Conservation (phyloP, 2,113 vertebrate species). For the Zosterops borbonicus region DNA sequence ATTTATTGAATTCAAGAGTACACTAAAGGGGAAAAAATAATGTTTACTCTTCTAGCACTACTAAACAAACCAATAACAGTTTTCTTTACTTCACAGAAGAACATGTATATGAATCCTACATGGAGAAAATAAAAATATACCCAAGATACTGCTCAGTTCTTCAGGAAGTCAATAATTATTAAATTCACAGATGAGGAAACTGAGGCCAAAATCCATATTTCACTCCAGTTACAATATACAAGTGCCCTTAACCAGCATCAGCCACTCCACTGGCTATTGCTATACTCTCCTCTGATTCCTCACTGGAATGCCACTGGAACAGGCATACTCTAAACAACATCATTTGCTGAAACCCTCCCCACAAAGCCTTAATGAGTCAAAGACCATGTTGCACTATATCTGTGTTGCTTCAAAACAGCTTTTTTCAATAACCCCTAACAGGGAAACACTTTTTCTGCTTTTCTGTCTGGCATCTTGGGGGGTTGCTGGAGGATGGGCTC, state of each 20-base stretch:
- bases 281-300: not conserved
- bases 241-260: not conserved
- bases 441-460: not conserved
- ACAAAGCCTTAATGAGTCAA: not conserved
- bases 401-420: not conserved
- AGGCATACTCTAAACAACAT: not conserved
- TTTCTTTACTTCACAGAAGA: not conserved
- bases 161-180: not conserved
- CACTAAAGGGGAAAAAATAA: not conserved
- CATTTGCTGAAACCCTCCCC: not conserved
- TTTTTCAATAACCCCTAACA: not conserved
- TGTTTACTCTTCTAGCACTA: not conserved
- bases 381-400: not conserved
- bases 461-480: not conserved
- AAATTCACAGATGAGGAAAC: not conserved
- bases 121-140: not conserved
- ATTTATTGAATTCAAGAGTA: not conserved
- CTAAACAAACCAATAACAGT: not conserved
- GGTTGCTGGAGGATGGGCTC: rapidly evolving
- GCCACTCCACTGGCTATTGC: not conserved
- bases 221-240: not conserved
- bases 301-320: not conserved
- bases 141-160: not conserved
- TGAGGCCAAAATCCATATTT: not conserved
- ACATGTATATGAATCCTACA: not conserved